Conservation (phyloP, 1,140 invertebrate species). For the Atopsyche davidsoni region DNA sequence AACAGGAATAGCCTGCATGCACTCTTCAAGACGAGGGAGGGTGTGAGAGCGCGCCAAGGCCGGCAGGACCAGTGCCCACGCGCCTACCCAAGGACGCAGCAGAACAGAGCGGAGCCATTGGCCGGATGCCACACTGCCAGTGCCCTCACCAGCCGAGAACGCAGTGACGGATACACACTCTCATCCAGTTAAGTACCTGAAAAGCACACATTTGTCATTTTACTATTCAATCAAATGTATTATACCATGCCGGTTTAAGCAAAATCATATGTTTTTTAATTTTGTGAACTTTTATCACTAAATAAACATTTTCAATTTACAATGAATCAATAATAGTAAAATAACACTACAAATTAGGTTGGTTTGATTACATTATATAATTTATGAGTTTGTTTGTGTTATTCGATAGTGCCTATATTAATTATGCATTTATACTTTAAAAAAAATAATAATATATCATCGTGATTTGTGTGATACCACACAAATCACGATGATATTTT, state of each 20-base stretch:
- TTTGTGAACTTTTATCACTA: no score
- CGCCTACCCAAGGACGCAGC: constrained; percentile 82
- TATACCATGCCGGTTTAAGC: no score
- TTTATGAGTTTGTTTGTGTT: background rate
- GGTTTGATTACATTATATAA: background rate
- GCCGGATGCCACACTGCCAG: constrained; percentile 88
- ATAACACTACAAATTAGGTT: background rate
- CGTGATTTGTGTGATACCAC: no score
- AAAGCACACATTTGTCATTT: constrained; percentile 7
- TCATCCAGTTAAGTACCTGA: constrained; percentile 60
- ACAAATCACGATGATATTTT: no score
- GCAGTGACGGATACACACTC: constrained; percentile 83
- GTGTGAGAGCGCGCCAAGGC: constrained; percentile 85
- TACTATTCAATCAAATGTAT: no score
- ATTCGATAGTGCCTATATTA: no score
- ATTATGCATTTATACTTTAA: no score
- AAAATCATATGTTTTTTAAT: no score
- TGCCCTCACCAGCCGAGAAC: constrained; percentile 86
- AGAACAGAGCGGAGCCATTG: constrained; percentile 86
- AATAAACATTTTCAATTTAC: background rate
- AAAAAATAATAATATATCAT: no score
- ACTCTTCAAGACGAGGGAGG: constrained; percentile 79
- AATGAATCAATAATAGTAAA: background rate
- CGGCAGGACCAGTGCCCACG: constrained; percentile 73
- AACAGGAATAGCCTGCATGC: constrained; percentile 67